Conservation (phyloP, 1,140 invertebrate species). For the Aphidius gifuensis region DNA sequence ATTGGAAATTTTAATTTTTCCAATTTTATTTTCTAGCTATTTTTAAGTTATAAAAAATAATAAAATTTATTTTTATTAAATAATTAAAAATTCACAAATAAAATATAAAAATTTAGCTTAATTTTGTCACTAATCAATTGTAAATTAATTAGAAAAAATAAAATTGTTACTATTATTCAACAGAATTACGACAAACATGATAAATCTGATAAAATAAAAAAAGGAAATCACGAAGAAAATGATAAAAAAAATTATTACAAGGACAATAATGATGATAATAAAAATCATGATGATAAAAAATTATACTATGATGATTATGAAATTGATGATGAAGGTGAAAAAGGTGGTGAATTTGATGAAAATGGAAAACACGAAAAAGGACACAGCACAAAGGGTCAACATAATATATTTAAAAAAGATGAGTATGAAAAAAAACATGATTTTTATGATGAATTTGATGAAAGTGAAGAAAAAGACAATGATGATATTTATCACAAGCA, state of each 20-base stretch:
- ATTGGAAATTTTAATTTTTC: neutral
- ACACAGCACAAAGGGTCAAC: conserved; percentile 68
- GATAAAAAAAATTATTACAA: conserved; percentile 43
- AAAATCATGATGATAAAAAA: conserved; percentile 44
- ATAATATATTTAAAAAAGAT: conserved; percentile 71
- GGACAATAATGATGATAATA: conserved; percentile 40
- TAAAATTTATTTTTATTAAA: conserved; percentile 4
- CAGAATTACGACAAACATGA: conserved; percentile 48
- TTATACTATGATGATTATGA: conserved; percentile 47
- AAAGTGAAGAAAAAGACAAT: conserved; percentile 63
- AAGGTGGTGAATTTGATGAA: conserved; percentile 55
- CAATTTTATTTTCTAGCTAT: neutral
- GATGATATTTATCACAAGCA: conserved; percentile 61
- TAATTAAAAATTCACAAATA: neutral
- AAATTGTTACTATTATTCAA: conserved; percentile 21
- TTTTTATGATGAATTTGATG: conserved; percentile 70
- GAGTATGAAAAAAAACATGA: conserved; percentile 72
- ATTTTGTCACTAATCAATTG: too few relatives aligned
- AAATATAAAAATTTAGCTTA: too few relatives aligned
- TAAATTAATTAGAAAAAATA: neutral
- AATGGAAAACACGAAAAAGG: conserved; percentile 68
- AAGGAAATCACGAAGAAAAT: conserved; percentile 47
- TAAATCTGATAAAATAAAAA: conserved; percentile 44
- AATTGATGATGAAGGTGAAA: conserved; percentile 45
- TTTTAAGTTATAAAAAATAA: conserved; percentile 5